Base-by-base conservation (phyloP, 2,888 invertebrate species). In the Hyles lineata region DNA sequence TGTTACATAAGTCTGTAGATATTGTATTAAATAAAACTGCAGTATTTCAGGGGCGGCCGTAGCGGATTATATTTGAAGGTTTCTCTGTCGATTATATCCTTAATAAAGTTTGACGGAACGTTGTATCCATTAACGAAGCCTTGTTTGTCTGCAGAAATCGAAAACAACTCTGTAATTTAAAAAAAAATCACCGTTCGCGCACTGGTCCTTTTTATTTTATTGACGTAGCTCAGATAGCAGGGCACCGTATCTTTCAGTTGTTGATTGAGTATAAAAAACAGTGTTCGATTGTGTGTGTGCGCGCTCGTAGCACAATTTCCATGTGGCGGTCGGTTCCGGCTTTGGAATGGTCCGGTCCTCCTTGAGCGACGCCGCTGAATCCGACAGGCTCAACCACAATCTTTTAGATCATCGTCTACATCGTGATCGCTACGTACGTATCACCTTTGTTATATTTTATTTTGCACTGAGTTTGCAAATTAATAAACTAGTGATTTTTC, bases 301-400 rank as follows among this genome's bases (percentile, higher is more conserved):
- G 85, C 87, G 85, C 82, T 70, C 70, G 70, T 32, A 70, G 70
- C 71, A 87, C 83, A 84, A 83, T 86, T 86, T 88, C 87, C 89
- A 88, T 83, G 85, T 84, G 84, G 83, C 72, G 83, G 82, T 81
- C 83, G 85, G 92, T 93, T 93, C 93, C 93, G 93, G 93, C 91
- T 92, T 85, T 87, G 87, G 87, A 92, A 93, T 90, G 88, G 89
- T 78, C 93, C 88, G 89, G 93, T 93, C 93, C 91, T 90, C 93
- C 93, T 93, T 93, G 93, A 93, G 87, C 84, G 83, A 78, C 85
- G 85, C 78, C 83, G 83, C 85, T 85, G 87, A 86, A 85, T 85
- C 85, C 84, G 87, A 87, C 86, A 84, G 85, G 81, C 85, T 79
- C 84, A 84, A 83, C 85, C 85, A 83, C 89, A 89, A 87, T 90